phyloP scores from a whole-genome alignment of 2,888 invertebrate genomes.

The Calameuta filiformis region DNA sequence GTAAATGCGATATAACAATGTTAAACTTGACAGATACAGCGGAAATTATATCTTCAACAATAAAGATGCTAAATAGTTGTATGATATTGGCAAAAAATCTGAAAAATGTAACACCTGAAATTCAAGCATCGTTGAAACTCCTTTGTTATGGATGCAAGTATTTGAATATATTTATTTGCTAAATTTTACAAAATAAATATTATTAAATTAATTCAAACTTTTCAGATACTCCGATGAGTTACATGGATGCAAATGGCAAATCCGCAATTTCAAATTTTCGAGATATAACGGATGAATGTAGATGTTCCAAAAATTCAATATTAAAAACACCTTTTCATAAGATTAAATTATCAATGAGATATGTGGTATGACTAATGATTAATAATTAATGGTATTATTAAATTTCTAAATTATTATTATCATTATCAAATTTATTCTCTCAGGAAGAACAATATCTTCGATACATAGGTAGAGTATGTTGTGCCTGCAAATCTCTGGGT shows the following conservation, averaged over 20 bases:
- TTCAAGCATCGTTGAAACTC: neutral
- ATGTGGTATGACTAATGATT: neutral
- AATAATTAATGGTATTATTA: neutral
- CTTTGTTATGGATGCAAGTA: neutral
- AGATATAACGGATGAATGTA: neutral
- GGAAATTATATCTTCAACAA: neutral
- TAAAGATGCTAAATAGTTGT: neutral
- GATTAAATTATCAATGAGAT: neutral
- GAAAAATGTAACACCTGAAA: neutral
- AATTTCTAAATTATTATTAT: neutral
- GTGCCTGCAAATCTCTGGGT: neutral
- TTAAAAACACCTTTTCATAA: neutral
- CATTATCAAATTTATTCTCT: neutral
- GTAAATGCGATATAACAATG: neutral
- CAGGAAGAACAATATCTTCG: neutral
- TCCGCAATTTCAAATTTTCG: neutral
- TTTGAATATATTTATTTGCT: neutral
- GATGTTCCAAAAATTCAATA: neutral
- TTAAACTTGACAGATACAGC: neutral
- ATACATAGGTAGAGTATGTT: neutral
- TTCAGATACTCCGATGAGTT: neutral
- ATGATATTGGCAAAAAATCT: neutral
- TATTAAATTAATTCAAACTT: neutral
- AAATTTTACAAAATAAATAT: neutral
- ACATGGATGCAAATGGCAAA: neutral